These are phyloP conservation scores for Pyrocoelia pectoralis DNA, from an alignment of 2,888 invertebrate species.

Conservation along the genomic window DNA sequence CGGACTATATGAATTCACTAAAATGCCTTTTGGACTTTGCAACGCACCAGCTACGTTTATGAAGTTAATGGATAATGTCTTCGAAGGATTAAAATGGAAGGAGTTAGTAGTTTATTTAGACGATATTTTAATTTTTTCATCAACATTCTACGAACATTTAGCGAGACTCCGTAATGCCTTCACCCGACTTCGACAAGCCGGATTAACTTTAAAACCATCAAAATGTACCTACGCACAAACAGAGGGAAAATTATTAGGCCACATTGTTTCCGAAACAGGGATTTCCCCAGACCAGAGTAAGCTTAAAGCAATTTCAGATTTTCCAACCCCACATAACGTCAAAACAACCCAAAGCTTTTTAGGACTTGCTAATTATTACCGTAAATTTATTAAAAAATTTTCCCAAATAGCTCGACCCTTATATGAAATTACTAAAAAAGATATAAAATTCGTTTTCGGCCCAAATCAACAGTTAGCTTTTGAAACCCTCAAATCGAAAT, in stretches of 20 bases:
- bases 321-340: conserved; percentile 18
- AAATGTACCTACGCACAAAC: conserved; percentile 25
- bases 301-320: conserved; percentile 19
- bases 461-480: conserved; percentile 25
- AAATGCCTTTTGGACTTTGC: conserved; percentile 42
- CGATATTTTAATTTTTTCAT: conserved; percentile 39
- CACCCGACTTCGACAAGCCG: conserved; percentile 26
- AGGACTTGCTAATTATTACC: conserved; percentile 42
- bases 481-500: neutral
- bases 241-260: conserved; percentile 20
- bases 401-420: conserved; percentile 41
- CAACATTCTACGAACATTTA: conserved; percentile 36
- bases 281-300: conserved; percentile 22
- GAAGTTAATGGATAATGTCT: conserved; percentile 37
- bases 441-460: conserved; percentile 28
- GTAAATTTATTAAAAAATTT: conserved; percentile 45
- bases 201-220: conserved; percentile 35
- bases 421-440: conserved; percentile 34
- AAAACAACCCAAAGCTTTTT: conserved; percentile 23
- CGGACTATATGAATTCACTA: conserved; percentile 41
- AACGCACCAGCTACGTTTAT: conserved; percentile 42
- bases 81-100: conserved; percentile 38
- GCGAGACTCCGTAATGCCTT: conserved; percentile 33
- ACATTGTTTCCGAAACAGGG: conserved; percentile 17
- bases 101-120: conserved; percentile 40